phyloP scores from a whole-genome alignment of 2,797 vertebrate genomes.

The Thaleichthys pacificus region DNA sequence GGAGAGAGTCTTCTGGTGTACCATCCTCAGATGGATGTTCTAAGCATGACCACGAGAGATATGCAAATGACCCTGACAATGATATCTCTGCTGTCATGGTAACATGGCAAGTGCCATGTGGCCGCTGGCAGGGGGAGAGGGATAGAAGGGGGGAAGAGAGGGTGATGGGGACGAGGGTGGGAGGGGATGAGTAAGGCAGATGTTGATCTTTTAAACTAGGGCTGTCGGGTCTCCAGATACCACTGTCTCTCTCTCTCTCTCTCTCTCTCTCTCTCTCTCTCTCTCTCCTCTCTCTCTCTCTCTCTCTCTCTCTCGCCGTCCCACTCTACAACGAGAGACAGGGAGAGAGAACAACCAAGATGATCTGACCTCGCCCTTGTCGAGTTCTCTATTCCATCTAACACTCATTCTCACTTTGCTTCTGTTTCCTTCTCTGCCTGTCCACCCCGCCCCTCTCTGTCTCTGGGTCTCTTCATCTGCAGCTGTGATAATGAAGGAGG shows the following conservation, averaged over 20 bases:
- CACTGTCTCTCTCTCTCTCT: neutral
- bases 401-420: neutral
- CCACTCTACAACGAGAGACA: neutral
- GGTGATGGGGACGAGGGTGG: neutral
- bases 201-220: no score
- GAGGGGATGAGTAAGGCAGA: no score
- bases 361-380: no score
- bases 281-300: neutral
- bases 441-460: neutral
- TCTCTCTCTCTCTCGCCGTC: neutral
- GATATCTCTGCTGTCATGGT: constrained; percentile 44
- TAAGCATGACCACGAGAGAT: constrained; percentile 8
- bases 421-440: neutral
- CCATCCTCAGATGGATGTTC: neutral
- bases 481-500: no score
- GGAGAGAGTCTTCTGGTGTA: neutral
- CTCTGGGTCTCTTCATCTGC: no score
- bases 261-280: neutral
- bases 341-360: neutral
- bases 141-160: neutral
- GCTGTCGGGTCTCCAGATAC: neutral
- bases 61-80: constrained; percentile 21
- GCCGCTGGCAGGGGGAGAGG: constrained; percentile 14
- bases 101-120: constrained; percentile 30
- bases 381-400: neutral